Evolutionary conservation across 2,888 invertebrate genomes (phyloP).

Genomic region (Sinelater perroti): DNA sequence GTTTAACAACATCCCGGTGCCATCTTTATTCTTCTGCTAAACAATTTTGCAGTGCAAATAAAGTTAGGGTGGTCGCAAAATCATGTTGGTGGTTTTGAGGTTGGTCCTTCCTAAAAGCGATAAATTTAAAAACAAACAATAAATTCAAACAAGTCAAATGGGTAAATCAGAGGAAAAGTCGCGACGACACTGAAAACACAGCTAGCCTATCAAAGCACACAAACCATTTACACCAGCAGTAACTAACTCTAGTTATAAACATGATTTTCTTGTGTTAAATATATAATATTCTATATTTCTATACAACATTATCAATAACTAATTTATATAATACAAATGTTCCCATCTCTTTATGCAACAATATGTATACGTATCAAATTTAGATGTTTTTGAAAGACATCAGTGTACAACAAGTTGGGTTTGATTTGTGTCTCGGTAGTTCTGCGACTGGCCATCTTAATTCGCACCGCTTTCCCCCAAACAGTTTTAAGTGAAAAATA

Average conservation of each 20-base stretch:
- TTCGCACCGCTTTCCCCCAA: slow-evolving; percentile 19
- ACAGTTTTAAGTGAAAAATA: slow-evolving; percentile 15
- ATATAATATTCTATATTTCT: slow-evolving; percentile 58
- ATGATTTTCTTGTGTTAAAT: slow-evolving; percentile 58
- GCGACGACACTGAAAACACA: slow-evolving; percentile 38
- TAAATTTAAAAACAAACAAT: not conserved
- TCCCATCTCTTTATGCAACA: slow-evolving; percentile 59
- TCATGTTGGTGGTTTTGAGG: no score
- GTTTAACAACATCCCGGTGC: no score
- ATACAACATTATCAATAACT: slow-evolving; percentile 60
- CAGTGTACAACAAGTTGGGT: slow-evolving; percentile 38
- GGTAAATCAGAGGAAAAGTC: slow-evolving; percentile 27
- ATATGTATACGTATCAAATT: slow-evolving; percentile 60
- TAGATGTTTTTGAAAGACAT: slow-evolving; percentile 46
- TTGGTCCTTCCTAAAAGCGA: slow-evolving; percentile 6
- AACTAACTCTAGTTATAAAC: slow-evolving; percentile 59
- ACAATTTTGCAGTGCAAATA: no score
- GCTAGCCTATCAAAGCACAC: slow-evolving; percentile 59
- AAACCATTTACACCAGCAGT: slow-evolving; percentile 60
- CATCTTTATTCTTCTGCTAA: no score
- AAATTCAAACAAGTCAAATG: not conserved
- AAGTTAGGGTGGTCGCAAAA: no score
- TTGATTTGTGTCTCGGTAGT: slow-evolving; percentile 30
- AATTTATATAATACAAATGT: slow-evolving; percentile 59
- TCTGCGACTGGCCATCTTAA: slow-evolving; percentile 36